A percentile compares a stretch with the other conserved stretches of the same genome.
These are phyloP conservation scores for Aspidoscelis tigris DNA, from an alignment of 2,113 vertebrate genomes.

Conservation along the genomic window DNA sequence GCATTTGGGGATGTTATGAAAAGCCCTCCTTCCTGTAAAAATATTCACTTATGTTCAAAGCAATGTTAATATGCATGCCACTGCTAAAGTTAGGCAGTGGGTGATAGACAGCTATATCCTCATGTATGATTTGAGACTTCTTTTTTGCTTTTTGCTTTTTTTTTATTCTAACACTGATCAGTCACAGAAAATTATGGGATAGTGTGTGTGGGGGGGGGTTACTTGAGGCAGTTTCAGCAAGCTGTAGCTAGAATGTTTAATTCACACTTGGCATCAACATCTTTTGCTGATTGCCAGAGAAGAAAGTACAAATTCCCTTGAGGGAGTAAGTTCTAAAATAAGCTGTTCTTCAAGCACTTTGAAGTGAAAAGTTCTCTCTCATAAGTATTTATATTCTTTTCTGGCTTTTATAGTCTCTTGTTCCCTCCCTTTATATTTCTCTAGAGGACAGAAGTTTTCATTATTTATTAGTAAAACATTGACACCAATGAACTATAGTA, in stretches of 20 bases:
- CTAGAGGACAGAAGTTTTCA: conserved; percentile 39
- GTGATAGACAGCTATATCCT: conserved; percentile 46
- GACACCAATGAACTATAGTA: conserved; percentile 25
- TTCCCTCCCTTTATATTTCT: conserved; percentile 29
- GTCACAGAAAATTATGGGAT: conserved; percentile 23
- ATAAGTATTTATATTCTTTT: conserved; percentile 48
- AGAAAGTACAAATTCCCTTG: conserved; percentile 61
- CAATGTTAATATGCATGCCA: conserved; percentile 49
- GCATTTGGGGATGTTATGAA: conserved; percentile 34
- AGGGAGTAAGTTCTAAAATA: conserved; percentile 68
- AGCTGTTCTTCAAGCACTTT: conserved; percentile 56
- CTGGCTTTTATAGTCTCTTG: conserved; percentile 17
- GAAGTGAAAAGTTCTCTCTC: conserved; percentile 67
- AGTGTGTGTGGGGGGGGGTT: not conserved
- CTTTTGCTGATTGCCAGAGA: conserved; percentile 65
- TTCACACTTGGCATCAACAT: conserved; percentile 62
- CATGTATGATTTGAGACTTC: conserved; percentile 56
- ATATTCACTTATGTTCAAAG: conserved; percentile 47
- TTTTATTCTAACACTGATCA: conserved; percentile 28
- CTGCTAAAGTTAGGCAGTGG: conserved; percentile 40
- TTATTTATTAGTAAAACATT: conserved; percentile 50
- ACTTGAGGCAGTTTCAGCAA: conserved; percentile 53
- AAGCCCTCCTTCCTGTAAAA: conserved; percentile 46
- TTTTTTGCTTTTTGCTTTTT: conserved; percentile 29
- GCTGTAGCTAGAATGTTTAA: conserved; percentile 62